A percentile compares a stretch with the other conserved stretches of the same genome.
Conservation (phyloP, 2,888 invertebrate genomes). For the Phyto melanocephala region DNA sequence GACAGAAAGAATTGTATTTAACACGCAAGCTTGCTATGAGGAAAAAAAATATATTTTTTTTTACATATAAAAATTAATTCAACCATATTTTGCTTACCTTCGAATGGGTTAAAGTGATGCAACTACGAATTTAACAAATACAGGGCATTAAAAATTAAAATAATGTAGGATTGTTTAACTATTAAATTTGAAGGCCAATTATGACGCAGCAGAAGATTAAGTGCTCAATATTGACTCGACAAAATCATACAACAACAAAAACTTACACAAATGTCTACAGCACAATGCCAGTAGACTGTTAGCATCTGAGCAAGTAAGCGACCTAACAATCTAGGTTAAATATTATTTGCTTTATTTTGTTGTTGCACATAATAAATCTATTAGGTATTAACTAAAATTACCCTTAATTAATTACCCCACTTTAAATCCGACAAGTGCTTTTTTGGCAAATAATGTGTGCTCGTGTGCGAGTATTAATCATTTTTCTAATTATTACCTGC, state of each 20-base stretch:
- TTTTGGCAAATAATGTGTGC: not conserved
- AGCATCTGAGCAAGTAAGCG: no score
- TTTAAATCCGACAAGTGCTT: not conserved
- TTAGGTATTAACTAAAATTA: not conserved
- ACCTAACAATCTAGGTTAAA: no score
- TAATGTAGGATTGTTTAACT: no score
- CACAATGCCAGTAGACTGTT: no score
- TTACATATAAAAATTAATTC: not conserved
- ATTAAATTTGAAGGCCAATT: no score
- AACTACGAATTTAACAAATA: no score
- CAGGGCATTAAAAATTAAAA: no score
- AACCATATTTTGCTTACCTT: slow-evolving; percentile 1
- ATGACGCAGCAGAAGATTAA: no score
- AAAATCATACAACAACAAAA: no score
- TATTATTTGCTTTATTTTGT: no score
- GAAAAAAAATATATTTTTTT: slow-evolving; percentile 5
- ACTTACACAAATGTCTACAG: no score
- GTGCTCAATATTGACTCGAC: no score
- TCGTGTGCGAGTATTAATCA: slow-evolving; percentile 25
- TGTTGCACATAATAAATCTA: not conserved
- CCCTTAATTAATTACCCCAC: slow-evolving; percentile 8
- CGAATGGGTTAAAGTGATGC: not conserved
- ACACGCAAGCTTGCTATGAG: slow-evolving; percentile 48
- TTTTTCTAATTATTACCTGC: slow-evolving; percentile 54
- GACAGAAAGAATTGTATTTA: slow-evolving; percentile 57